These are phyloP conservation scores for Steinernema khuongi DNA, from an alignment of 1,140 invertebrate genomes.

Conservation along the genomic window DNA sequence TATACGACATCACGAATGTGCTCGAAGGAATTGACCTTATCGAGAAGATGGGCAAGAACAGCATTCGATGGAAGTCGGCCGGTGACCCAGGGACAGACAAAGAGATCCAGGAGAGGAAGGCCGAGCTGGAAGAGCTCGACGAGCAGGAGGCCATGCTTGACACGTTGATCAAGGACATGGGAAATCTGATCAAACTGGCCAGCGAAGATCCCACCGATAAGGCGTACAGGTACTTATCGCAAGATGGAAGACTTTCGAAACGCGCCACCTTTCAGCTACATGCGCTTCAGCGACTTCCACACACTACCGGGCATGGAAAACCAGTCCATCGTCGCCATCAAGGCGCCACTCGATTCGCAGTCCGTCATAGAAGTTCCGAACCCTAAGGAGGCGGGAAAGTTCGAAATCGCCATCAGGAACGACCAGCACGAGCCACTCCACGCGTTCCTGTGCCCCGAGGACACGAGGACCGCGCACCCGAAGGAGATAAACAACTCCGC, in stretches of 20 bases:
- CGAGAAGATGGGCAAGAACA: conserved; percentile 65
- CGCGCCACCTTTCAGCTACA: conserved; percentile 41
- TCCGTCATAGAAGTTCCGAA: conserved; percentile 31
- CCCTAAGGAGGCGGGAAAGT: conserved; percentile 14
- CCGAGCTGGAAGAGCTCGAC: conserved; percentile 40
- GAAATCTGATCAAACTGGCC: conserved; percentile 41
- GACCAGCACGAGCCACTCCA: conserved; percentile 22
- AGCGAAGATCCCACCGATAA: conserved; percentile 52
- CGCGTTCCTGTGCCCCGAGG: conserved; percentile 20
- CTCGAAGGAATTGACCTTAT: conserved; percentile 64
- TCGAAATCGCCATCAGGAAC: conserved; percentile 30
- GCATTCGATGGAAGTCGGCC: conserved; percentile 53
- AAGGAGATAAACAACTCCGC: conserved; percentile 17
- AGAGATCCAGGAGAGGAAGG: conserved; percentile 33
- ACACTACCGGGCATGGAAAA: conserved; percentile 38
- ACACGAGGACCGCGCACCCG: background rate
- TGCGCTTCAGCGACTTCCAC: conserved; percentile 44
- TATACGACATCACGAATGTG: conserved; percentile 65
- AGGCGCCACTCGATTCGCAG: conserved; percentile 44
- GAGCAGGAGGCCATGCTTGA: conserved; percentile 41
- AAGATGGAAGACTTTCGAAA: conserved; percentile 14
- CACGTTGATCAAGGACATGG: conserved; percentile 35
- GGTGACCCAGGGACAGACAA: conserved; percentile 15
- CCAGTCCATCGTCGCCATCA: conserved; percentile 50
- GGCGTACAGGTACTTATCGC: conserved; percentile 42